Base-by-base conservation (phyloP, 2,888 invertebrate genomes). In the Biston stratarius region DNA sequence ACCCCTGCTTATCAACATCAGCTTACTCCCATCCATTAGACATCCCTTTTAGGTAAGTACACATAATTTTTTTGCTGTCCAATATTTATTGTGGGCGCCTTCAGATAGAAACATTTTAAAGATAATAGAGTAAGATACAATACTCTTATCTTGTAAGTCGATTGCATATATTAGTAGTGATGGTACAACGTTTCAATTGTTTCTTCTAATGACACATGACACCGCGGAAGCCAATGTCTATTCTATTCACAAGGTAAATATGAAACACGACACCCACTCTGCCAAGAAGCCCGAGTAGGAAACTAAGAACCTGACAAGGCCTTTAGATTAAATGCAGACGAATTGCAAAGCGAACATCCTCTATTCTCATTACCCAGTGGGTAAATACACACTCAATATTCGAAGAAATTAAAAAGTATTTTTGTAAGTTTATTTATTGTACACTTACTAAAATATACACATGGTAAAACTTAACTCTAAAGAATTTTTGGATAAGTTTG, bases 221-320 rank as follows among this genome's bases (percentile, higher is more conserved):
- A 49, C 33, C 14, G 34, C 59, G 64, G 64, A 64, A 60, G 59
- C 42, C 34, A 14, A 59, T 52, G 34, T 33, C 42, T 36, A 64
- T 58, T 64, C 42, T 24, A 64, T 58, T 64, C 40, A 38, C 64
- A 64, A 58, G 52, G 64, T 40, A 53, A 64, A 52, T 47, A 57
- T 58, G 63, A 58, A 57, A 64, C 47, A 8, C 38, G 57, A 64
- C 51, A 40, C 52, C 47, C 57, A 56, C 53, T 47, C 34, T 36
- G 44, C 61, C 40, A 14, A 24, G 55, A 62, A 40, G 40, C 34
- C 10, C 34, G 57, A 10, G 34, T 45, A 45, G 57, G 57, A 45
- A 57, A 45, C 40, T 45, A 45, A 45, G 57, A 45, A 57, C 57
- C 40, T 45, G 57, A 47, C 57, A 57, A 57, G 57, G 57, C 6